Percentiles rank a stretch among this genome's conserved stretches.
Conservation (phyloP, 2,888 invertebrate genomes). For the Acronicta psi region DNA sequence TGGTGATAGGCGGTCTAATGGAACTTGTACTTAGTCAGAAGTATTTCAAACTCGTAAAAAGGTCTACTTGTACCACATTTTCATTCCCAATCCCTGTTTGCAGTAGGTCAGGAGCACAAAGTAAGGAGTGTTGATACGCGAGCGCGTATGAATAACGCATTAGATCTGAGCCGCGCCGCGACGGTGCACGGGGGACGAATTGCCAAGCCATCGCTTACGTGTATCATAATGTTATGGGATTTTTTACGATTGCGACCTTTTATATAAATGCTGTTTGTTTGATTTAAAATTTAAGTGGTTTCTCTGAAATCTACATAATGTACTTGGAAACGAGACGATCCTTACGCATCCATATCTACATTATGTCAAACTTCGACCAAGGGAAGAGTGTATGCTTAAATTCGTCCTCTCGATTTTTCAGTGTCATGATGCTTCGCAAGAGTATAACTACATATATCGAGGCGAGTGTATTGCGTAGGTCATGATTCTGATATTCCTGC, state of each 20-base stretch:
- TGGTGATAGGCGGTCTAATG: no score
- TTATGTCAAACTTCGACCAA: no score
- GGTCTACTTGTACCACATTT: not conserved
- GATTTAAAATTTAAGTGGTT: not conserved
- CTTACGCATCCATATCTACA: no score
- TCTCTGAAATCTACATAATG: not conserved
- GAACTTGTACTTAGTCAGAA: not conserved
- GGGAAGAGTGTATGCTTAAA: no score
- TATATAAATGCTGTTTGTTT: not conserved
- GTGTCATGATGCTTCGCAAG: no score
- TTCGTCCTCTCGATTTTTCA: no score
- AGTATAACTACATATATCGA: no score
- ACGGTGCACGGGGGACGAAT: constrained; percentile 50
- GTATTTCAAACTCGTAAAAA: not conserved
- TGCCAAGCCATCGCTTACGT: constrained; percentile 30
- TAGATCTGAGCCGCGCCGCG: constrained; percentile 36
- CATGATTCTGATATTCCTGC: no score
- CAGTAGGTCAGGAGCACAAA: constrained; percentile 42
- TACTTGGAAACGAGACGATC: no score
- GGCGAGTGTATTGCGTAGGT: no score
- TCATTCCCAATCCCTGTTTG: constrained; percentile 2
- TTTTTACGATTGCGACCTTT: constrained; percentile 5
- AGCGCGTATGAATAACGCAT: constrained; percentile 48
- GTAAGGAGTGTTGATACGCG: constrained; percentile 20
- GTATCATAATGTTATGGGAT: constrained; percentile 18